Conservation (phyloP, 2,113 vertebrate species). For the Tragelaphus buxtoni region DNA sequence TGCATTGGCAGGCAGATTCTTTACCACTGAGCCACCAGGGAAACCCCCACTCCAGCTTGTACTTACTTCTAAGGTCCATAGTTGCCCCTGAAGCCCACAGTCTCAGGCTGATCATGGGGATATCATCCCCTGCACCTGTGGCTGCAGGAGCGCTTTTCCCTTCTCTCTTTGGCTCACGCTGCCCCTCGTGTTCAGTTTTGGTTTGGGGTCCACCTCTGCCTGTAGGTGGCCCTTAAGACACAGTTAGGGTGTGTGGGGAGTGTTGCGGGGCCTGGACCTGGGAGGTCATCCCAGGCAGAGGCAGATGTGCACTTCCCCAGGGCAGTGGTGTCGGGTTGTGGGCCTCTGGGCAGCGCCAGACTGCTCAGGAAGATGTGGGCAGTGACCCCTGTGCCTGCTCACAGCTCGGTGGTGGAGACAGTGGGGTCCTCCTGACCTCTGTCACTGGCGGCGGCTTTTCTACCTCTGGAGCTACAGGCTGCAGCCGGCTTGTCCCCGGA, state of each 20-base stretch:
- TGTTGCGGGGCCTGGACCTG: rapidly evolving
- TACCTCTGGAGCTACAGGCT: not conserved
- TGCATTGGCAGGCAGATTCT: not conserved
- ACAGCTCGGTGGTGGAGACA: not conserved
- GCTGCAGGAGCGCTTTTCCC: not conserved
- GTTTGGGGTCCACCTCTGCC: not conserved
- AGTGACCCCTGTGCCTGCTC: not conserved
- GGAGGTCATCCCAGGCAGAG: not conserved
- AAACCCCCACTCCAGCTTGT: not conserved
- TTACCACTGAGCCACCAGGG: not conserved
- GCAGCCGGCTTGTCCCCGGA: not conserved
- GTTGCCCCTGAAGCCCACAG: not conserved
- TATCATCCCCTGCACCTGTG: not conserved
- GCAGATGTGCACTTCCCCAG: not conserved
- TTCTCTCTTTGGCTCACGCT: not conserved
- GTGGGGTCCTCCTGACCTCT: not conserved
- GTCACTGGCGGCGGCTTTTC: not conserved
- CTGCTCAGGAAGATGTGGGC: not conserved
- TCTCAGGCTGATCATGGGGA: not conserved
- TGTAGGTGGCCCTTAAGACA: not conserved
- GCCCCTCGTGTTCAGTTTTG: not conserved
- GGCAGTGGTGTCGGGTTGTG: not conserved
- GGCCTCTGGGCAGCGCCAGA: not conserved
- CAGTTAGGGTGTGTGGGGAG: not conserved
- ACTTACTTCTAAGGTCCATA: not conserved